Conservation (phyloP, 2,888 invertebrate genomes). For the Tuta absoluta region DNA sequence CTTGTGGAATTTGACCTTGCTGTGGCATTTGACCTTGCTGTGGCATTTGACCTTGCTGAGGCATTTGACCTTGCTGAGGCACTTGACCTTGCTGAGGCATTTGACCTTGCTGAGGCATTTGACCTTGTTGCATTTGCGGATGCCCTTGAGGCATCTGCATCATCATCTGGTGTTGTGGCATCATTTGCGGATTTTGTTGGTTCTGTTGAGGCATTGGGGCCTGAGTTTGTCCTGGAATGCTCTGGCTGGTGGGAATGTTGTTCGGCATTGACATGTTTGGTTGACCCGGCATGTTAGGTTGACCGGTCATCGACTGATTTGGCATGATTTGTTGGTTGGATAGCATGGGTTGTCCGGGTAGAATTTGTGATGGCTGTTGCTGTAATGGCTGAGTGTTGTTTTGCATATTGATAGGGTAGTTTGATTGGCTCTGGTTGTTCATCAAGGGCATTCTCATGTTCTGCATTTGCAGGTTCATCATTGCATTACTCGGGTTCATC, state of each 20-base stretch:
- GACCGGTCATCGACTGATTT: conserved; percentile 35
- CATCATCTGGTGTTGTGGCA: conserved; percentile 18
- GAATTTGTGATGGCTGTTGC: conserved; percentile 32
- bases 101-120: conserved; percentile 35
- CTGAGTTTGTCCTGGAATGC: conserved; percentile 31
- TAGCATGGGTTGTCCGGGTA: conserved; percentile 56
- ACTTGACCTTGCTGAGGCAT: conserved; percentile 33
- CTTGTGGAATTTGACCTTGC: conserved; percentile 39
- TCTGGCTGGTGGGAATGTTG: conserved; percentile 23
- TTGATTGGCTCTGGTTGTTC: conserved; percentile 57
- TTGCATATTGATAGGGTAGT: conserved; percentile 58
- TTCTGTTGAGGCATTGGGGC: conserved; percentile 40
- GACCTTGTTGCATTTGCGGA: conserved; percentile 35
- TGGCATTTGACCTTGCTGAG: conserved; percentile 34
- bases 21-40: conserved; percentile 34
- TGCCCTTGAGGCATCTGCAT: conserved; percentile 41
- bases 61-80: conserved; percentile 1
- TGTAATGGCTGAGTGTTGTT: conserved; percentile 47
- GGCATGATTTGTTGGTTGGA: conserved; percentile 52
- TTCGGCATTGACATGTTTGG: conserved; percentile 39
- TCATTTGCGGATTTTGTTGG: neutral
- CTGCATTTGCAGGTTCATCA: conserved; percentile 68
- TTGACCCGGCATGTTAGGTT: conserved; percentile 49
- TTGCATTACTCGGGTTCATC: conserved; percentile 60
- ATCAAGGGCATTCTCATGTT: conserved; percentile 70